Percentiles rank a stretch among this genome's conserved stretches.
These are phyloP conservation scores for Poeciliopsis paucimaculata DNA, from an alignment of 2,797 vertebrate species.

Conservation along the genomic window DNA sequence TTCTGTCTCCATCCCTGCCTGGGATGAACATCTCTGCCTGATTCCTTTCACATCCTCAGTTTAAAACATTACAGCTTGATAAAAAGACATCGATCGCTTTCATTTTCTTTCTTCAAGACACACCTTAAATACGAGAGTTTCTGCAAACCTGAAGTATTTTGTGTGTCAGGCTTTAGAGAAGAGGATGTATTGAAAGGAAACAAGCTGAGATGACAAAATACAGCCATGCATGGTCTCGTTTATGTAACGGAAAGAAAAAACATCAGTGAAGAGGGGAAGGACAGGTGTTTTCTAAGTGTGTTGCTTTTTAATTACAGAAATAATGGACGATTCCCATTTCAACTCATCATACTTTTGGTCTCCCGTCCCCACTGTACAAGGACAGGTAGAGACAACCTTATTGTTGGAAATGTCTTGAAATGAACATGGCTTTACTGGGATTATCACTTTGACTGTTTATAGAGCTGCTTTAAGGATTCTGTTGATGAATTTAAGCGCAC, in stretches of 20 bases:
- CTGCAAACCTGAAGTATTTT: not conserved
- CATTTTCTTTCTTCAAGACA: not conserved
- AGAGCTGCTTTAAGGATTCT: constrained; percentile 27
- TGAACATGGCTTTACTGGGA: constrained; percentile 62
- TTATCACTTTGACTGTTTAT: constrained; percentile 36
- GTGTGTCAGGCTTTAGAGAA: constrained; percentile 33
- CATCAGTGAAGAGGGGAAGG: constrained; percentile 45
- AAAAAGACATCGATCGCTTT: not conserved
- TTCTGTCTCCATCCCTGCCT: constrained; percentile 11
- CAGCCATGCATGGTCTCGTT: constrained; percentile 56
- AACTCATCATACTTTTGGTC: constrained; percentile 99
- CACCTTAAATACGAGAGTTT: not conserved
- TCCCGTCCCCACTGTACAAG: constrained; percentile 96
- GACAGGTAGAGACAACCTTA: constrained; percentile 91
- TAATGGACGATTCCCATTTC: constrained; percentile 99
- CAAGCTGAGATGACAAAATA: constrained; percentile 50
- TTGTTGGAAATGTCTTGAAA: constrained; percentile 81
- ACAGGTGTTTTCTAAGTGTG: constrained; percentile 81
- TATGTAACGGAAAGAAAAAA: constrained; percentile 23
- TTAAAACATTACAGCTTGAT: not conserved
- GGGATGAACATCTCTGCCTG: constrained; percentile 51
- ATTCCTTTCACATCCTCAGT: constrained; percentile 52
- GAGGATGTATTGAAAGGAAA: constrained; percentile 59
- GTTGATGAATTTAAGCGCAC: constrained; percentile 34
- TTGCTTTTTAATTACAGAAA: constrained; percentile 87